phyloP scores from a whole-genome alignment of 2,113 vertebrate genomes.

The Phoxinus phoxinus region DNA sequence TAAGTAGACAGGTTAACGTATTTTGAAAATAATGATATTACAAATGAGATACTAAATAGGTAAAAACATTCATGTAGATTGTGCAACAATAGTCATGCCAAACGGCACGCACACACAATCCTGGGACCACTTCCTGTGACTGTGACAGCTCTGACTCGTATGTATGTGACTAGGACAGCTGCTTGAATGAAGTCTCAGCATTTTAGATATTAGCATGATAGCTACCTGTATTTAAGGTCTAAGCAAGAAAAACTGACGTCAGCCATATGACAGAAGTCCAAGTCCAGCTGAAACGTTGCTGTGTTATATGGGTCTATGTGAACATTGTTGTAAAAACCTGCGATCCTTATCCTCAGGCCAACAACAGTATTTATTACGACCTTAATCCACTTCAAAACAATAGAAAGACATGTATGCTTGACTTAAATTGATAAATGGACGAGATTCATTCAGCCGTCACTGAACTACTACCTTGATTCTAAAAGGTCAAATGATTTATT shows the following conservation, averaged over 20 bases:
- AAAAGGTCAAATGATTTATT: constrained; percentile 17
- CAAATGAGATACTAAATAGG: not conserved
- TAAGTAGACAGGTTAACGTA: not conserved
- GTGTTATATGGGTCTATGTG: not conserved
- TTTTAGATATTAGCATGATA: constrained; percentile 25
- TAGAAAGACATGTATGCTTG: not conserved
- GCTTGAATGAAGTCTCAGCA: constrained; percentile 14
- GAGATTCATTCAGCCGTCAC: not conserved
- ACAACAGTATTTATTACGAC: not conserved
- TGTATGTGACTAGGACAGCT: not conserved
- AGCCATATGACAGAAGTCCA: constrained; percentile 15
- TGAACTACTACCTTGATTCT: not conserved
- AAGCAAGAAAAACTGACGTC: constrained; percentile 34
- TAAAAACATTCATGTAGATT: not conserved
- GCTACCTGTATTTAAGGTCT: constrained; percentile 15
- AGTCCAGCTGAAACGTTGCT: not conserved
- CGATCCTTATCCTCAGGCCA: not conserved
- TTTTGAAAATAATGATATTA: not conserved
- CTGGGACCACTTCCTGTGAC: not conserved
- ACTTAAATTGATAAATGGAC: not conserved
- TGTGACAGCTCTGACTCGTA: constrained; percentile 1
- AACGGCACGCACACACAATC: not conserved
- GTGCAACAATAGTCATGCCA: not conserved
- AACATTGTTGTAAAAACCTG: not conserved
- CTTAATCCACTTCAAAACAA: not conserved